Evolutionary conservation across 1,140 invertebrate species (phyloP), one percentile per base, ranked within the genome.

Genomic region (Argopecten irradians): DNA sequence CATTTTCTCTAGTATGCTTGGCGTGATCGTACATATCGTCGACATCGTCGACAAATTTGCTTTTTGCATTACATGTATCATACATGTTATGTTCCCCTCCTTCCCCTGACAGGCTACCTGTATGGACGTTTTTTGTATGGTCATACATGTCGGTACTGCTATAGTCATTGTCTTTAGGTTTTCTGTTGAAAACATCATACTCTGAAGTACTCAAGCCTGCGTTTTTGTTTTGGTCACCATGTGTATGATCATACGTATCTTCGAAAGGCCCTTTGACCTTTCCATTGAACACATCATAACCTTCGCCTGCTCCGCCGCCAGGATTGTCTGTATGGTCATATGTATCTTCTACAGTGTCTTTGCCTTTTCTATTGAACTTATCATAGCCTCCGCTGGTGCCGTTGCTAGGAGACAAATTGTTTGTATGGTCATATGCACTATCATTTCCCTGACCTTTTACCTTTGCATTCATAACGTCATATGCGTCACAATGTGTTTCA

Each of bases 231-330:
- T 3, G 55, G 28, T 1, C 11, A n/a, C 14, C 28, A 8, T 71
- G 55, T 71, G 55, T n/a, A 71, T 71, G 55, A 71, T 71, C 55
- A 71, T 71, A 71, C 13, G 55, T 71, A 28, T n/a, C 55, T 71
- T 71, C 55, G n/a, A 71, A 22, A 71, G 5, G 22, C 2, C 7
- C 55, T 16, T 28, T 71, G n/a, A 71, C 22, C 19, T 71, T 71
- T 28, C 22, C 5, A 71, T 71, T 71, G 13, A 71, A 71, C 55
- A 71, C 55, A 28, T 71, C 55, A 71, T 71, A 71, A 16, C 22
- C 55, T 28, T 71, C 22, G 55, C 1, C 55, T 28, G 22, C 16
- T 28, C 22, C 1, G 1, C 55, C 43, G 43, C 43, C 3, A 55
- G 22, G 5, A 1, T 2, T 71, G n/a, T 8, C n/a, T n/a, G 55